Percentiles rank a stretch among this genome's conserved stretches.
phyloP scores from a whole-genome alignment of 2,797 vertebrate genomes.

The Hoplostethus mediterraneus region DNA sequence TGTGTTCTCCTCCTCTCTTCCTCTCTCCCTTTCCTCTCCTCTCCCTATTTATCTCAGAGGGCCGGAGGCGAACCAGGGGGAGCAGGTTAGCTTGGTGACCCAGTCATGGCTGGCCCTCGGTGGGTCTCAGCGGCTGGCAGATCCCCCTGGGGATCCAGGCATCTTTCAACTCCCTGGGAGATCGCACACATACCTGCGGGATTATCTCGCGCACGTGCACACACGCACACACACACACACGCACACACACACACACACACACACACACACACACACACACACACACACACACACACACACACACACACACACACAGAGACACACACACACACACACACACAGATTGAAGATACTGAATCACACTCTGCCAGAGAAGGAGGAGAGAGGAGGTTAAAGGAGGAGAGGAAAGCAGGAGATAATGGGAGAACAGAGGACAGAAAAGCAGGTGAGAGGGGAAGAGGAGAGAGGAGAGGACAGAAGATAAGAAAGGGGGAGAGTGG shows the following conservation, averaged over 20 bases:
- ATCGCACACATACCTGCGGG: not conserved
- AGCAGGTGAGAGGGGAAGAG: not conserved
- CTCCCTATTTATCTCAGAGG: conserved; percentile 28
- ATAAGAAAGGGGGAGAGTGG: not conserved
- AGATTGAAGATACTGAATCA: not conserved
- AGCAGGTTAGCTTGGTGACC: conserved; percentile 42
- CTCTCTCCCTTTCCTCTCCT: not conserved
- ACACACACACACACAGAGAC: conserved; percentile 6
- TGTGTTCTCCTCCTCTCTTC: conserved; percentile 20
- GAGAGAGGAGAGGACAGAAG: not conserved
- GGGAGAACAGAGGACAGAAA: not conserved
- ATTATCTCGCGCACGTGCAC: conserved; percentile 24
- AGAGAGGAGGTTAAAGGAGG: conserved; percentile 36
- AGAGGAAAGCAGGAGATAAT: not conserved
- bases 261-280: conserved; percentile 4
- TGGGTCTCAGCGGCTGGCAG: conserved; percentile 39
- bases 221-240: not conserved
- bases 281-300: conserved; percentile 4
- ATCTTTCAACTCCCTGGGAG: conserved; percentile 45
- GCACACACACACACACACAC: conserved; percentile 3
- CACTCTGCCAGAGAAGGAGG: conserved; percentile 35
- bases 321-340: conserved; percentile 3
- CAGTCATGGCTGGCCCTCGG: conserved; percentile 24
- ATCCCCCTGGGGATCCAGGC: conserved; percentile 33
- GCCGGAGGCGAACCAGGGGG: conserved; percentile 13